phyloP scores from a whole-genome alignment of 2,113 vertebrate genomes.

The Elanoides forficatus region DNA sequence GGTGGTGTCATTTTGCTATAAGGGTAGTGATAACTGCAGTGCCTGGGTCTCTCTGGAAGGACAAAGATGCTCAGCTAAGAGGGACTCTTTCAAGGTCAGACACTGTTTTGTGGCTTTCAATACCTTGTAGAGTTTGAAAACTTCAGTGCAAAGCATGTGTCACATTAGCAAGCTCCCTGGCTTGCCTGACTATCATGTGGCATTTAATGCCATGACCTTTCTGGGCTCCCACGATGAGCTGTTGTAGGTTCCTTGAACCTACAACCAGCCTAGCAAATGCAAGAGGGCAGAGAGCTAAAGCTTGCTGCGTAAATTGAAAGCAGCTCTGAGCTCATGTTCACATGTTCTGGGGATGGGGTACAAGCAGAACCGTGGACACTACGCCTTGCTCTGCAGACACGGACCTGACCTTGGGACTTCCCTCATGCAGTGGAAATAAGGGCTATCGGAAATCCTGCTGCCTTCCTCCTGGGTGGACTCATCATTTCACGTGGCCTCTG shows the following conservation, averaged over 20 bases:
- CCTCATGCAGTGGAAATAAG: neutral
- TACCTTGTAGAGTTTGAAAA: neutral
- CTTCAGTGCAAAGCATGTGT: neutral
- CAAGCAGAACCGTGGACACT: neutral
- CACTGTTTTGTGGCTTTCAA: neutral
- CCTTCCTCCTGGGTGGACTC: neutral
- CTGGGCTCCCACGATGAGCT: neutral
- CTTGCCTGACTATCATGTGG: neutral
- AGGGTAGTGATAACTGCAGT: neutral
- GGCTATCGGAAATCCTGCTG: neutral
- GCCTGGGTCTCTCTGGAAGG: neutral
- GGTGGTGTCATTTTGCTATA: neutral
- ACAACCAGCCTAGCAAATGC: neutral
- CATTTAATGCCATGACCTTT: neutral
- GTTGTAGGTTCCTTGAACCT: neutral
- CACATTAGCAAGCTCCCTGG: neutral
- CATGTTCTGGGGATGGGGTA: neutral
- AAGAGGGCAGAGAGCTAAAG: neutral
- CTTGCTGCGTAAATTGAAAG: neutral
- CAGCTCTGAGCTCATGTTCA: neutral
- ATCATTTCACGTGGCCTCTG: fast-evolving
- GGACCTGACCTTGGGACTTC: neutral
- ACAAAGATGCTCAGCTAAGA: neutral
- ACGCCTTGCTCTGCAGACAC: neutral
- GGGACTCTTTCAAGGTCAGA: neutral